Evolutionary conservation across 2,888 invertebrate species (phyloP), one percentile per base, ranked within the genome.

Genomic region (Pinctada fucata): DNA sequence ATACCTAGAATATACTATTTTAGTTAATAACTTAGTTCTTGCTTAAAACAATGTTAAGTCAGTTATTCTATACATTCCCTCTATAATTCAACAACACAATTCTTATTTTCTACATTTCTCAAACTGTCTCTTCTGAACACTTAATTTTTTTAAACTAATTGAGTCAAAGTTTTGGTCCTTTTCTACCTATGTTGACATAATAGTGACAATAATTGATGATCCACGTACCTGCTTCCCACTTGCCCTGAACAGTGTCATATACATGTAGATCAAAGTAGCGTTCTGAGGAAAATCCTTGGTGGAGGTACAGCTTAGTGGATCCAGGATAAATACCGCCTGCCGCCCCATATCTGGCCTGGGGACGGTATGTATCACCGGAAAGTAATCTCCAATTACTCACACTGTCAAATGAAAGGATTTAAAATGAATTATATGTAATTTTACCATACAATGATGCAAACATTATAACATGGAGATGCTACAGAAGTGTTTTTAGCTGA

Each of bases 251-350:
- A 16, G 81, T 75, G 74, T 82, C 81, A 68, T 85, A 87, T 47
- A 79, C 76, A 69, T 75, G 71, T 16, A 82, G 82, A 64, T 82
- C 82, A 72, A 79, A 78, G 72, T 77, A 82, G n/a, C 83, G 69
- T 58, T 75, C 49, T 6, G 47, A 16, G 16, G 80, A 72, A 63
- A 82, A 83, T 1, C 87, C 87, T 47, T 78, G 79, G 45, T 80
- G 71, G 49, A 87, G 80, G 74, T 82, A 87, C 50, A 87, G 72
- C 2, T 72, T 75, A 6, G 81, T 66, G 5, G 77, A 72, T 13
- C 81, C 83, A 5, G 81, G 80, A 47, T 73, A 76, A 4, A 87
- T 83, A 10, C 86, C 86, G n/a, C 87, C 87, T 6, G 83, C 84
- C 1, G 86, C 82, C 0, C 84, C 85, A 72, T 82, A 83, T 3